Evolutionary conservation across 2,888 invertebrate species (phyloP), one percentile per base, ranked within the genome.

Genomic region (Andrena minutula): DNA sequence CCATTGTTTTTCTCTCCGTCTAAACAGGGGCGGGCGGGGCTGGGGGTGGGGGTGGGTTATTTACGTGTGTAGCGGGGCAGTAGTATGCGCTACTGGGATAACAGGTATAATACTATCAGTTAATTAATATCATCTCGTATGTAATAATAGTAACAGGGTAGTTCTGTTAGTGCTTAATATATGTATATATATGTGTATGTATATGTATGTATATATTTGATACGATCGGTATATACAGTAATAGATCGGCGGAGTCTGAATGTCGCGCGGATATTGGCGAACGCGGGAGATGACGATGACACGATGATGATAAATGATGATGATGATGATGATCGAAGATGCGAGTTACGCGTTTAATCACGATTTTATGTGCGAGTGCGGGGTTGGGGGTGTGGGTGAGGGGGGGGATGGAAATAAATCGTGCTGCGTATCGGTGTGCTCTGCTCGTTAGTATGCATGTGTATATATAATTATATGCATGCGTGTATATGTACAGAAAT

Each of bases 61-160:
- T 4, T 16, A 41, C 5, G 41, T 5, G 12, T 41, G 41, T 16
- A 41, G 51, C 41, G 51, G 77, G 71, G 84, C 80, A 75, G 78
- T 83, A 86, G 81, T 83, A 79, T 83, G 86, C 77, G 77, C 74
- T 86, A 85, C 78, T 84, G 84, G 87, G 87, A 85, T 88, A 91
- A 91, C 90, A 90, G 87, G 89, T 86, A 91, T 91, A 91, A 91
- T 91, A 91, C 90, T 91, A 91, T 90, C 77, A 85, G 81, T 89
- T 89, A 89, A 89, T 85, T 88, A 88, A 89, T 87, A 83, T 88
- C 75, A 83, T 87, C 75, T 88, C 79, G 28, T 64, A 47, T 58
- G 68, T 2, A 41, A 73, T 41, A 41, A 77, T 75, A 79, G 86
- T 83, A 82, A 82, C 78, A 75, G 74, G 80, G 70, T 83, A 68